Percentiles rank a stretch among this genome's conserved stretches.
Conservation (phyloP, 2,797 vertebrate genomes). For the Lateolabrax maculatus region DNA sequence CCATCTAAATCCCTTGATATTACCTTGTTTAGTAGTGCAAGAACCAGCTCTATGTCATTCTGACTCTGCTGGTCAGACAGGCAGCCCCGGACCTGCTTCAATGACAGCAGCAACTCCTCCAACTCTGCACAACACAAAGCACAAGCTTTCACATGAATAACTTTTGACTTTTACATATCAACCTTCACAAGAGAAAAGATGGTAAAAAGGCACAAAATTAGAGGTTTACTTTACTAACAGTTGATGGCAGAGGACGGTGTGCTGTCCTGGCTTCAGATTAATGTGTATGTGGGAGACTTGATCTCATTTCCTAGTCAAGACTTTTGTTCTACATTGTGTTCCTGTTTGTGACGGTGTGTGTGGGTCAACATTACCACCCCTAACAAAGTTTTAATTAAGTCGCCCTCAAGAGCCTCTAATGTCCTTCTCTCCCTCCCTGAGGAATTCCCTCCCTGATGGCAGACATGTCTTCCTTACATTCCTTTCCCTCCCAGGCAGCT, state of each 20-base stretch:
- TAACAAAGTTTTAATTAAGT: slow-evolving; percentile 82
- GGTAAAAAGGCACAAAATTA: neutral
- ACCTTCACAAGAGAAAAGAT: neutral
- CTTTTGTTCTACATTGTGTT: slow-evolving; percentile 4
- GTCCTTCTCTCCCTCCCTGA: slow-evolving; percentile 68
- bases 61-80: slow-evolving; percentile 96
- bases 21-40: slow-evolving; percentile 94
- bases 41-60: slow-evolving; percentile 93
- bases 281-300: neutral
- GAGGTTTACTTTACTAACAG: neutral
- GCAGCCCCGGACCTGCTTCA: slow-evolving; percentile 94
- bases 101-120: slow-evolving; percentile 94
- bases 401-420: slow-evolving; percentile 59
- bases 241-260: neutral
- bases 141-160: slow-evolving; percentile 15
- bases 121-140: slow-evolving; percentile 86
- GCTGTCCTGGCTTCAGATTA: slow-evolving; percentile 1
- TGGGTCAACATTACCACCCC: slow-evolving; percentile 55
- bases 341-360: slow-evolving; percentile 32
- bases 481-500: slow-evolving; percentile 29
- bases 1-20: slow-evolving; percentile 27
- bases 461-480: slow-evolving; percentile 54
- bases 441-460: slow-evolving; percentile 69
- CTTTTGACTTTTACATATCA: neutral
- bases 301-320: slow-evolving; percentile 28